A percentile compares a stretch with the other conserved stretches of the same genome.
Conservation (phyloP, 2,797 vertebrate species). For the Momotus momota region DNA sequence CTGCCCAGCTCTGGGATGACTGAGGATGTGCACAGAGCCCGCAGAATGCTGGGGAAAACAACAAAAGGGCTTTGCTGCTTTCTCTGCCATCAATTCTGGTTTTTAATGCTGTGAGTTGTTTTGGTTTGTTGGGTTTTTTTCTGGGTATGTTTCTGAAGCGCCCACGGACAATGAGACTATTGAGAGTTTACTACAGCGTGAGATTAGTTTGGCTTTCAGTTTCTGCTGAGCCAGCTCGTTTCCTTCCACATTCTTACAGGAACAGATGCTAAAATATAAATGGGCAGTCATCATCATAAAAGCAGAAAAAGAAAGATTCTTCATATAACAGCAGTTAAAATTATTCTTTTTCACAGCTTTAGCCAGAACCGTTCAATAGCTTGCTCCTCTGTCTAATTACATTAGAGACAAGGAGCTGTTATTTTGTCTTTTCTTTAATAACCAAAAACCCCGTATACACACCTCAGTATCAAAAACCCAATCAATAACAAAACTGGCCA, state of each 20-base stretch:
- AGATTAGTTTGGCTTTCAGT: slow-evolving; percentile 36
- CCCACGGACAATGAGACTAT: neutral
- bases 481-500: neutral
- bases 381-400: neutral
- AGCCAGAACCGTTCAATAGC: neutral
- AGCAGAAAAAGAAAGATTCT: neutral
- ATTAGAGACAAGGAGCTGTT: neutral
- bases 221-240: slow-evolving; percentile 53
- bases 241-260: slow-evolving; percentile 22
- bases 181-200: neutral
- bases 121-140: too few species aligned
- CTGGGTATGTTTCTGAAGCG: neutral
- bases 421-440: neutral
- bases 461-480: neutral
- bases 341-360: neutral
- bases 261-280: slow-evolving; percentile 39
- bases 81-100: neutral
- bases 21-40: rapidly evolving
- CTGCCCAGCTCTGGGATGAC: rapidly evolving
- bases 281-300: neutral
- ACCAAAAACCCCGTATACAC: neutral
- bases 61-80: neutral
- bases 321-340: neutral
- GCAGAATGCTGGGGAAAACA: neutral
- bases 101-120: neutral